phyloP scores from a whole-genome alignment of 2,113 vertebrate genomes.

The Daubentonia madagascariensis region DNA sequence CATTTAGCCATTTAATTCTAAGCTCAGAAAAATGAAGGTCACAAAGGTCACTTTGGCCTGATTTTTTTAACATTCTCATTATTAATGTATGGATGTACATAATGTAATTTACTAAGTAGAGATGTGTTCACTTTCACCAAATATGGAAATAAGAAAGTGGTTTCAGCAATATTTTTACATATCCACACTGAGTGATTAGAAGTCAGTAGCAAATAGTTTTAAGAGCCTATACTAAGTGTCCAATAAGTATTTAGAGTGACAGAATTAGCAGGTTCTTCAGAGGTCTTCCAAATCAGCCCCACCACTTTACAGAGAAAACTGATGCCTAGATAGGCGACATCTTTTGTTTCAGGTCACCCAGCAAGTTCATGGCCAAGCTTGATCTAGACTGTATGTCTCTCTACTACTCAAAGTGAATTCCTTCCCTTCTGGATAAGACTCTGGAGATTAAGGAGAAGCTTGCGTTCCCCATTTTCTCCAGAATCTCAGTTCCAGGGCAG shows the following conservation, averaged over 20 bases:
- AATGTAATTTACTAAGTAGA: not conserved
- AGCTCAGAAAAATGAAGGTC: not conserved
- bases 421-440: not conserved
- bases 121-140: not conserved
- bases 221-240: not conserved
- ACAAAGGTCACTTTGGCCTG: not conserved
- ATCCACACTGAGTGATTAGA: not conserved
- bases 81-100: not conserved
- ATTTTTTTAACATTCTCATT: constrained; percentile 24
- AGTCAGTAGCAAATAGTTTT: not conserved
- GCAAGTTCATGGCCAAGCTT: not conserved
- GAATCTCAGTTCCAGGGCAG: not conserved
- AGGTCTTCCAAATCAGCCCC: not conserved
- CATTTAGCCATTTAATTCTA: constrained; percentile 8
- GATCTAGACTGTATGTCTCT: not conserved
- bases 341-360: not conserved
- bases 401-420: not conserved
- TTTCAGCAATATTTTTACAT: not conserved
- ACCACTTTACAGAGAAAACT: not conserved
- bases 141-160: not conserved
- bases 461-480: not conserved
- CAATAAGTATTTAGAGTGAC: not conserved
- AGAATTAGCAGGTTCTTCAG: not conserved
- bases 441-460: not conserved
- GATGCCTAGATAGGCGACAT: not conserved